Percentiles rank a stretch among this genome's conserved stretches.
These are phyloP conservation scores for Pristis pectinata DNA, from an alignment of 2,797 vertebrate genomes.

Conservation along the genomic window DNA sequence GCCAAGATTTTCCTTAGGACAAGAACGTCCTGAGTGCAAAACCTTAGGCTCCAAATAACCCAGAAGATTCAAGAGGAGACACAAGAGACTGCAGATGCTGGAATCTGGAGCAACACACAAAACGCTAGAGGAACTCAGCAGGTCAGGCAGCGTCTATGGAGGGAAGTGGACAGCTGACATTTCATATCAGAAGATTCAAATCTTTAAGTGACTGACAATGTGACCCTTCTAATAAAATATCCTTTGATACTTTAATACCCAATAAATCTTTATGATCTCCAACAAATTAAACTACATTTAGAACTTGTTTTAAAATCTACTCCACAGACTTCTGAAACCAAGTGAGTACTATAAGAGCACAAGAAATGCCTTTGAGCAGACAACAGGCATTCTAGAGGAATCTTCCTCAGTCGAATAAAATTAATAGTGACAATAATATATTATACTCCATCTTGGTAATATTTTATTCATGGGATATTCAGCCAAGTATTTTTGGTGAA, in stretches of 20 bases:
- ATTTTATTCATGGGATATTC: slow-evolving; percentile 33
- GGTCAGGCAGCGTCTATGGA: no score
- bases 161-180: no score
- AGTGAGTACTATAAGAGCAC: background rate
- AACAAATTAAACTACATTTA: background rate
- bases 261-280: no score
- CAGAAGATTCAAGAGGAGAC: background rate
- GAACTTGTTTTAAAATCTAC: background rate
- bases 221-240: background rate
- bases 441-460: slow-evolving; percentile 34
- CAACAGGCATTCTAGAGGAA: background rate
- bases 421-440: slow-evolving; percentile 34
- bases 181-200: no score
- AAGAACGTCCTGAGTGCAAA: background rate
- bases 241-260: background rate
- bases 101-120: no score
- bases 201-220: background rate
- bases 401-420: slow-evolving; percentile 23
- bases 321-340: background rate
- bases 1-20: background rate
- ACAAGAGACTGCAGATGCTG: no score
- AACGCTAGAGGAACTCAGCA: no score
- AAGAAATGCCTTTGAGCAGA: background rate
- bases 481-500: slow-evolving; percentile 30
- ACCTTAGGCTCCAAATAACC: background rate